Evolutionary conservation across 2,888 invertebrate species (phyloP).

Genomic region (Leucoptera coffeella): DNA sequence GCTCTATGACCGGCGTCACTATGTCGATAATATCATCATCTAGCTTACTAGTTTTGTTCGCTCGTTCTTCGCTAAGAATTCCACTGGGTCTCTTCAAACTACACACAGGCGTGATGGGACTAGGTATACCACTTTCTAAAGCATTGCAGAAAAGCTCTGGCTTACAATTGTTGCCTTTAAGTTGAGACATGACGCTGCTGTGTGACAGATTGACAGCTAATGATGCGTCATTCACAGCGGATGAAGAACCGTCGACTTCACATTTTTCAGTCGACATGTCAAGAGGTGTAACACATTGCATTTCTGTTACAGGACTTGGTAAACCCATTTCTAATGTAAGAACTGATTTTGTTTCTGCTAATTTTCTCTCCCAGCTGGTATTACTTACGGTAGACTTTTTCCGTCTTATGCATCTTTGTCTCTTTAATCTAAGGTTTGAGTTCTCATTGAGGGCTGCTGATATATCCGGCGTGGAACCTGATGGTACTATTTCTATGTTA

Average conservation of each 20-base stretch:
- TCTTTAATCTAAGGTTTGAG: slow-evolving; percentile 30
- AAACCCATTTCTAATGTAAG: slow-evolving; percentile 35
- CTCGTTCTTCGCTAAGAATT: slow-evolving; percentile 33
- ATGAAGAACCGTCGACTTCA: too few species aligned
- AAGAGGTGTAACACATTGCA: slow-evolving; percentile 19
- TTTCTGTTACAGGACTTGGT: slow-evolving; percentile 31
- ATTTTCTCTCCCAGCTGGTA: slow-evolving; percentile 24
- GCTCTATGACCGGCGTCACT: slow-evolving; percentile 39
- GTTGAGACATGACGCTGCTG: slow-evolving; percentile 30
- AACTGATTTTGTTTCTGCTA: slow-evolving; percentile 16
- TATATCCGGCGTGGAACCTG: slow-evolving; percentile 35
- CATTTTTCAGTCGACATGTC: neutral
- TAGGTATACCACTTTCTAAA: slow-evolving; percentile 43
- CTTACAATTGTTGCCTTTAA: slow-evolving; percentile 20
- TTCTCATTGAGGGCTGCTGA: slow-evolving; percentile 17
- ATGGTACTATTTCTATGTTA: slow-evolving; percentile 17
- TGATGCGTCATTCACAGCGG: neutral
- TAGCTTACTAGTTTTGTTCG: slow-evolving; percentile 44
- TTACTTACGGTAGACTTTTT: slow-evolving; percentile 41
- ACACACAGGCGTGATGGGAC: slow-evolving; percentile 40
- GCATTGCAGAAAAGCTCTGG: slow-evolving; percentile 37
- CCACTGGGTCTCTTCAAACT: slow-evolving; percentile 34
- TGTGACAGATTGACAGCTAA: slow-evolving; percentile 28
- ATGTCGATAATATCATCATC: slow-evolving; percentile 37
- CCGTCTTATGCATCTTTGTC: slow-evolving; percentile 54